Conservation (phyloP, 2,888 invertebrate genomes). For the Hesperia comma region DNA sequence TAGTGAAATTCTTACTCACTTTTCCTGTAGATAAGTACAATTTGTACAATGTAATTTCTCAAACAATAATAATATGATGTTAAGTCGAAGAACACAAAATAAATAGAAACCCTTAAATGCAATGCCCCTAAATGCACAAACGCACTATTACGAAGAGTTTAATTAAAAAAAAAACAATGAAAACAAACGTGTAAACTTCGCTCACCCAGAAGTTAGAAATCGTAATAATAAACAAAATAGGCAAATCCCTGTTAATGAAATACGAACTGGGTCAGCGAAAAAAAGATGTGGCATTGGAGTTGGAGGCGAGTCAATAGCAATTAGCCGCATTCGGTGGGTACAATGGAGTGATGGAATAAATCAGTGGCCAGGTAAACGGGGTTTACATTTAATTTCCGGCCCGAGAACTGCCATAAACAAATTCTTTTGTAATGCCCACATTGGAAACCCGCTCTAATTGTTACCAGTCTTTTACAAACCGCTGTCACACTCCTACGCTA, state of each 20-base stretch:
- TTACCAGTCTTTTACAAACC: no score
- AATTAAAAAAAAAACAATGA: neutral
- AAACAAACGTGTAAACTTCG: conserved; percentile 11
- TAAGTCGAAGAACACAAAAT: no score
- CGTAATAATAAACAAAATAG: conserved; percentile 31
- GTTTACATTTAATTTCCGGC: conserved; percentile 35
- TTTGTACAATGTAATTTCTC: no score
- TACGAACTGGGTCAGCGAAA: conserved; percentile 38
- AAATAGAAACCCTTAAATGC: no score
- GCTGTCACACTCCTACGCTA: no score
- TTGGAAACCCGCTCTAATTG: neutral
- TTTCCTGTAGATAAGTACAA: no score
- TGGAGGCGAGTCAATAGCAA: conserved; percentile 45
- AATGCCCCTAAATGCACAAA: no score
- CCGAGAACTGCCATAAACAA: conserved; percentile 4
- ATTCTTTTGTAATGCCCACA: neutral
- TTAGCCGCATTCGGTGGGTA: conserved; percentile 41
- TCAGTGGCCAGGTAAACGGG: conserved; percentile 27
- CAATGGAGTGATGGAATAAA: conserved; percentile 38
- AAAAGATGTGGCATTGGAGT: conserved; percentile 34
- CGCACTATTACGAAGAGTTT: no score
- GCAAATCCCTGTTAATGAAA: conserved; percentile 36
- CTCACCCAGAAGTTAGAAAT: conserved; percentile 12
- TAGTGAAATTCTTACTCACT: no score
- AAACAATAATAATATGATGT: no score